Percentiles rank a stretch among this genome's conserved stretches.
Evolutionary conservation across 2,797 vertebrate genomes (phyloP).

Genomic region (Garrulus glandarius): DNA sequence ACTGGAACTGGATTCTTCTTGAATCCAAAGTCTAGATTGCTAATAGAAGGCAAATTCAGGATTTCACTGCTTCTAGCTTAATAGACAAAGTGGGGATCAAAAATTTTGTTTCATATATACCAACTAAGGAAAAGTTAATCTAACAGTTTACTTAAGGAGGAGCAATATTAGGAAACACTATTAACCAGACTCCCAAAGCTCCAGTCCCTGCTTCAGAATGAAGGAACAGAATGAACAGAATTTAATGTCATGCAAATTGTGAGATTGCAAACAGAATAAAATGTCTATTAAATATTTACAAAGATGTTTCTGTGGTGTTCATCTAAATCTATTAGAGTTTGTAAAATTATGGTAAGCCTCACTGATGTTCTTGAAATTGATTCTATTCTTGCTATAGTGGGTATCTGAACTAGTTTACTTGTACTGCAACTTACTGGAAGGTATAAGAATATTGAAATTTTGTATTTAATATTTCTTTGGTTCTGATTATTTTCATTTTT

Average conservation of each 20-base stretch:
- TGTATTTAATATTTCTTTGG: not conserved
- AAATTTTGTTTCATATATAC: not conserved
- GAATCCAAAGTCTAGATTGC: not conserved
- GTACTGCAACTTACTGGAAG: not conserved
- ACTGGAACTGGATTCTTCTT: not conserved
- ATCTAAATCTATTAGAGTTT: not conserved
- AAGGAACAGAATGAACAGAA: not conserved
- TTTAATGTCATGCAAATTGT: not conserved
- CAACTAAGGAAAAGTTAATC: not conserved
- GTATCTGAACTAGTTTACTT: not conserved
- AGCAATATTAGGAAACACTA: not conserved
- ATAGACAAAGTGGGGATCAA: not conserved
- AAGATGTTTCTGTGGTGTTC: not conserved
- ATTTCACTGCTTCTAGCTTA: not conserved
- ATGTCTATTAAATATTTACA: not conserved
- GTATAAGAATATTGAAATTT: not conserved
- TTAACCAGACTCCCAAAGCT: not conserved
- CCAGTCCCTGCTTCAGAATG: not conserved
- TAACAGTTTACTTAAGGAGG: not conserved
- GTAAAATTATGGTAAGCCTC: not conserved
- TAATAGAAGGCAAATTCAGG: not conserved
- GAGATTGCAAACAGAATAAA: not conserved
- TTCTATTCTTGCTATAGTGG: not conserved
- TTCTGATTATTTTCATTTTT: not conserved
- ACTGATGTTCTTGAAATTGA: not conserved